Evolutionary conservation across 1,140 invertebrate species (phyloP).

Genomic region (Drosophila ficusphila): DNA sequence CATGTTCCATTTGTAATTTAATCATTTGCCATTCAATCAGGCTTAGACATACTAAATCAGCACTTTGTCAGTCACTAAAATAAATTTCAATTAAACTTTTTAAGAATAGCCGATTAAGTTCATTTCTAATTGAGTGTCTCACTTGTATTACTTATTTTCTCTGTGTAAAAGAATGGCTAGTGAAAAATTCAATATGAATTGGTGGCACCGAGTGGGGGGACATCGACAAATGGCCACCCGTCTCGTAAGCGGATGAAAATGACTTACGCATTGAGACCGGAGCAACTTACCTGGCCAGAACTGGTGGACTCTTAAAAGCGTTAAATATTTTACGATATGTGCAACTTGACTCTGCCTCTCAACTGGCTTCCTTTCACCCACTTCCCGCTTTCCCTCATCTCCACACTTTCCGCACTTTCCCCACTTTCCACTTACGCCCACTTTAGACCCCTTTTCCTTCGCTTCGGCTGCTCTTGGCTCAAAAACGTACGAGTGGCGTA

Average conservation of each 20-base stretch:
- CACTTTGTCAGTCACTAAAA: too few species aligned
- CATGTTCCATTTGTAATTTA: too few species aligned
- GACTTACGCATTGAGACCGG: slow-evolving; percentile 34
- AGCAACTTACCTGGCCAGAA: slow-evolving; percentile 15
- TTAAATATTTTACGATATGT: slow-evolving; percentile 79
- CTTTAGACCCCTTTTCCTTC: neutral
- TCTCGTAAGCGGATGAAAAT: slow-evolving; percentile 46
- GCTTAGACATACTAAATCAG: too few species aligned
- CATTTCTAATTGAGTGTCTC: too few species aligned
- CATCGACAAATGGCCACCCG: slow-evolving; percentile 50
- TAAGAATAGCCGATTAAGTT: too few species aligned
- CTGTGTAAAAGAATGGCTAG: slow-evolving; percentile 3
- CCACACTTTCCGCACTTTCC: too few species aligned
- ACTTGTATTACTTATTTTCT: neutral
- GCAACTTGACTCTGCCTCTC: slow-evolving; percentile 15
- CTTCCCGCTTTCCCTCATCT: neutral
- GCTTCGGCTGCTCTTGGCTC: too few species aligned
- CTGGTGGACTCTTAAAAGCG: slow-evolving; percentile 69
- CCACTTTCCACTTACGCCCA: too few species aligned
- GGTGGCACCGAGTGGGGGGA: slow-evolving; percentile 20
- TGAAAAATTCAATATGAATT: slow-evolving; percentile 62
- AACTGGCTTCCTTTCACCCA: neutral
- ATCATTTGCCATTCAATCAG: too few species aligned
- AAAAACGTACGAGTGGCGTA: slow-evolving; percentile 28
- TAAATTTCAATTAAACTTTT: too few species aligned